These are phyloP conservation scores for Phylloscopus whistleri DNA, from an alignment of 2,113 vertebrate species.

Conservation along the genomic window DNA sequence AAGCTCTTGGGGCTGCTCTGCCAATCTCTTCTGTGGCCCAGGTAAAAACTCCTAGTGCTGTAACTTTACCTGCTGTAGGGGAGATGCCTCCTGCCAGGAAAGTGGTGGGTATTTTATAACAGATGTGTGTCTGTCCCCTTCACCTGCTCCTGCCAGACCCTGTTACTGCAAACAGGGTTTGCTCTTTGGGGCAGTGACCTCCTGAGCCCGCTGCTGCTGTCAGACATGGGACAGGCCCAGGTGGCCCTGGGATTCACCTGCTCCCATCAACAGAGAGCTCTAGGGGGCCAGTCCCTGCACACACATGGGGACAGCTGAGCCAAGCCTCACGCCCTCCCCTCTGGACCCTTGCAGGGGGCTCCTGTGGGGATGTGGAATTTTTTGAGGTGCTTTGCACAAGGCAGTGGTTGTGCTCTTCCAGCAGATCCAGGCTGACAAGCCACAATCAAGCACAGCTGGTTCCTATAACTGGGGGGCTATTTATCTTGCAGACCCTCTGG, in stretches of 20 bases:
- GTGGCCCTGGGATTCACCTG: not conserved
- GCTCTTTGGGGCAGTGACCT: not conserved
- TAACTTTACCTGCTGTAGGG: not conserved
- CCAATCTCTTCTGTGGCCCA: not conserved
- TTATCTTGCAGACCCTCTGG: not conserved
- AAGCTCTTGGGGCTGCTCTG: not conserved
- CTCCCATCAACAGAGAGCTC: not conserved
- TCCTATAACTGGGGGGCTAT: not conserved
- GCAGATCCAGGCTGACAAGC: not conserved
- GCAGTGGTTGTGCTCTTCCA: not conserved
- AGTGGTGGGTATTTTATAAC: not conserved
- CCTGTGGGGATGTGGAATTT: not conserved
- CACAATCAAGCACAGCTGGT: not conserved
- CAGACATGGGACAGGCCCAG: not conserved
- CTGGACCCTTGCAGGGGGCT: not conserved
- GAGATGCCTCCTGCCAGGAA: not conserved
- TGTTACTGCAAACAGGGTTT: not conserved
- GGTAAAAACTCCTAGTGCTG: rapidly evolving
- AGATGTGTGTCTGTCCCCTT: not conserved
- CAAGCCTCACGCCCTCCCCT: not conserved
- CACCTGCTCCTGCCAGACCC: not conserved
- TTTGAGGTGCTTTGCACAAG: not conserved
- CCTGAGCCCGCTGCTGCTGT: rapidly evolving
- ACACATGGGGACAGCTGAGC: not conserved
- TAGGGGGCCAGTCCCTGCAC: not conserved